Evolutionary conservation across 1,140 invertebrate genomes (phyloP), one percentile per base, ranked within the genome.

Genomic region (Zaprionus ghesquierei): DNA sequence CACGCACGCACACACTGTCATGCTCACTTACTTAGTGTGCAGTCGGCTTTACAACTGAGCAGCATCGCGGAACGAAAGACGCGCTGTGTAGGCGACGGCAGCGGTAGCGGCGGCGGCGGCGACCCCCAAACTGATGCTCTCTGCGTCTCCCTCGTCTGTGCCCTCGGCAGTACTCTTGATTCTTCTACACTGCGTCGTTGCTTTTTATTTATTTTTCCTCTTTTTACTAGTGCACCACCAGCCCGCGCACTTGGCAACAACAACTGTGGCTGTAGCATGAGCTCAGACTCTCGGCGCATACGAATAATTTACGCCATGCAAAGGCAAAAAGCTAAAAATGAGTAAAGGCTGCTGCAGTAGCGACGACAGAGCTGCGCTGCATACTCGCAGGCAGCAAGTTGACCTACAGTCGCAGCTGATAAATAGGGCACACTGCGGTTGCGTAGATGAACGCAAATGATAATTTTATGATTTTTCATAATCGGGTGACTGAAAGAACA

Each of bases 301-400:
- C 79, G 86, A 87, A 86, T 82, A 86, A 87, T 86, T 86, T 78
- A 86, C 82, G 82, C 78, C 61, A 87, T 70, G 78, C 62, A 54
- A 78, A 64, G 69, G 75, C 81, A 78, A 87, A 81, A 87, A 81
- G 82, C 82, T 86, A 86, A 82, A 86, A 86, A 81, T 86, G 82
- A 86, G 82, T 86, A 82, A 87, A 86, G 65, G 58, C 75, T 70
- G 60, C 71, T 61, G 58, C 63, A 63, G 71, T 41, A 38, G 54
- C 20, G 62, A n/a, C 35, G 50, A 50, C 41, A 49, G 60, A 69
- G 54, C 29, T 69, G 64, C 56, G 54, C 50, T 73, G 50, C 64
- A 61, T 60, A 31, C 44, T 64, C 55, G 33, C 49, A 56, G 61
- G 51, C 51, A 13, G 3, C 35, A 64, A 55, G 64, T 25, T 73